Evolutionary conservation across 2,888 invertebrate species (phyloP), one percentile per base, ranked within the genome.

Genomic region (Erpobdella octoculata): DNA sequence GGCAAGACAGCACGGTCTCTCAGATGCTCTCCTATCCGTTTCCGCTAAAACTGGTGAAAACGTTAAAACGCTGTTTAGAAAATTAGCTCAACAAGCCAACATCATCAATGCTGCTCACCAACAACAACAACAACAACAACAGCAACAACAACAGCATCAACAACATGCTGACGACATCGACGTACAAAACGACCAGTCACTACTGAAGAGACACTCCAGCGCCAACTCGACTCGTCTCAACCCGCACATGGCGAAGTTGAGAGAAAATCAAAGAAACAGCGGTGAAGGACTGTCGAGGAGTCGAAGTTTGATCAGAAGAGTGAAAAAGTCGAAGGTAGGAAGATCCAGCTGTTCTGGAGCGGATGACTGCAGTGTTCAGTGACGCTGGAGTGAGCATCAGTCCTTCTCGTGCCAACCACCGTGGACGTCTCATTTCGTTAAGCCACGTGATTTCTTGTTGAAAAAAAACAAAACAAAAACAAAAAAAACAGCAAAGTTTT

Each of bases 31-130:
- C 89, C 65, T 83, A 9, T 83, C 83, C 74, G 82, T 80, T 6
- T 84, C 83, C 1, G 83, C 85, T n/a, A 83, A 83, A 73, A 80
- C 79, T 46, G 89, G 90, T 81, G 87, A 87, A 79, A 89, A 89
- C 81, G 88, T 92, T 75, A 88, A 88, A 78, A 91, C 91, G 77
- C 87, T 91, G 73, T 92, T 92, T 84, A 88, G 89, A 79, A 88
- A 88, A 72, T 88, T 92, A 81, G 86, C 92, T 75, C 88, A 89
- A 48, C 85, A 92, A 71, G 89, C 91, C 70, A 88, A 89, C 78
- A 28, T 53, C 12, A 48, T 53, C 8, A 9, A 31, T 0, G 36
- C 71, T 12, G 33, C 36, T 15, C 58, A 48, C 0, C 38, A 48
- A 15, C 65, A 46, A n/a, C 59, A 58, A 21, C 67, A 48, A 4